These are phyloP conservation scores for Lycia hirtaria DNA, from an alignment of 2,888 invertebrate species.

Conservation along the genomic window DNA sequence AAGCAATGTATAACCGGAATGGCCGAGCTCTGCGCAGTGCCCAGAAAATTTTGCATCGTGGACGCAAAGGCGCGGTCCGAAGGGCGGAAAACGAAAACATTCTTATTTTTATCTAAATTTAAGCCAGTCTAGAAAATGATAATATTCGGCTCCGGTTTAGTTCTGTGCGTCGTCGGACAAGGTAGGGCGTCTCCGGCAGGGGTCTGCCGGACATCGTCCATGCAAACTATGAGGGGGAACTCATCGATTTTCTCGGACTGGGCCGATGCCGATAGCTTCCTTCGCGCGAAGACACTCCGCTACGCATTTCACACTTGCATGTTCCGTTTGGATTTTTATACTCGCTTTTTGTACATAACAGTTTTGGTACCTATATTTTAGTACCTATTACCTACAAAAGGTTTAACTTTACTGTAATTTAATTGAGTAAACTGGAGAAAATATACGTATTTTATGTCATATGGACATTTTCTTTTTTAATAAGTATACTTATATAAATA, in stretches of 20 bases:
- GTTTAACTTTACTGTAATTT: too few relatives aligned
- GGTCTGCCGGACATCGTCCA: slow-evolving; percentile 63
- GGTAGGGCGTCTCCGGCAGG: slow-evolving; percentile 39
- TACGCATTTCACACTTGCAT: slow-evolving; percentile 56
- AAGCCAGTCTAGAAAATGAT: slow-evolving; percentile 11
- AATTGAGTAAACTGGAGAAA: too few relatives aligned
- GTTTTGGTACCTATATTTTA: too few relatives aligned
- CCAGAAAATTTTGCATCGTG: slow-evolving; percentile 73
- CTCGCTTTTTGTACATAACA: not conserved
- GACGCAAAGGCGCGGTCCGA: slow-evolving; percentile 53
- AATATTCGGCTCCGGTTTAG: slow-evolving; percentile 14
- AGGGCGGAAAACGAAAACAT: slow-evolving; percentile 44
- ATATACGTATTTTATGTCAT: too few relatives aligned
- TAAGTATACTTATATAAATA: too few relatives aligned
- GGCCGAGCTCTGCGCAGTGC: slow-evolving; percentile 64
- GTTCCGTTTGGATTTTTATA: slow-evolving; percentile 43
- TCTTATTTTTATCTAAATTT: slow-evolving; percentile 44
- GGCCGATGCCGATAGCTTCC: slow-evolving; percentile 80
- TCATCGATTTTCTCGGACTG: slow-evolving; percentile 83
- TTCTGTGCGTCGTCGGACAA: slow-evolving; percentile 26
- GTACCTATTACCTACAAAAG: too few relatives aligned
- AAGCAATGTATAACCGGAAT: slow-evolving; percentile 47
- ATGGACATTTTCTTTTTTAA: too few relatives aligned
- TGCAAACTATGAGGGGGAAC: slow-evolving; percentile 83
- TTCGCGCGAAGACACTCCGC: slow-evolving; percentile 61